Base-by-base conservation (phyloP, 2,797 vertebrate species). In the Sebastes vulpes region DNA sequence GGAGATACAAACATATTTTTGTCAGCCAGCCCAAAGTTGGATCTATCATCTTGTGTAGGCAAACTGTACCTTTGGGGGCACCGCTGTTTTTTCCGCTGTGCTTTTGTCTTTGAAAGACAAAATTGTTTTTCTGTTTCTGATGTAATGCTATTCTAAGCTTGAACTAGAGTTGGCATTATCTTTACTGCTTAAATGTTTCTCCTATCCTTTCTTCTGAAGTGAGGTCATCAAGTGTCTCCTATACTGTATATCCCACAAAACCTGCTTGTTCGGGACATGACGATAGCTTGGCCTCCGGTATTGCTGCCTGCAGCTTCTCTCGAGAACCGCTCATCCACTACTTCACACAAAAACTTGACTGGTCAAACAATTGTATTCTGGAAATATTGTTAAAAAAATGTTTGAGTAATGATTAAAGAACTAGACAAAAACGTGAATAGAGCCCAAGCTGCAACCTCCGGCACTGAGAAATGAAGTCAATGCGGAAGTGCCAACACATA, bases 1-100 rank as follows among this genome's bases (percentile, higher is more conserved):
- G 81, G 89, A 91, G 84, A 86, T 84, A 76, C 90, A 89, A 87
- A 89, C 85, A 86, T 84, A 85, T 92, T 84, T 94, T 89, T 90
- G 86, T 88, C 87, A 92, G 84, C 61, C 81, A 50, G 65, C 75
- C 86, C 84, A 87, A 89, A 90, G 83, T 91, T 74, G 81, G 63
- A 87, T 90, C 79, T 74, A 86, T 91, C 86, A 87, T 90, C 79
- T 81, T 88, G 80, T 92, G 87, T 82, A 85, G 86, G 87, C 78
- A 81, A 75, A 48, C 31, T 77, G 60, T 83, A 86, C 86, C 89
- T 92, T 83, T 83, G 78, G 82, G 87, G 82, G 78, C 72, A 83
- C 29, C 1, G 0, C 35, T 69, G 70, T 67, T 85, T 85, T 85
- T 78, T 61, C 5, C 25, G 61, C 25, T 53, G 2, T 75, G 69